Conservation (phyloP, 2,888 invertebrate species). For the Tachina fera region DNA sequence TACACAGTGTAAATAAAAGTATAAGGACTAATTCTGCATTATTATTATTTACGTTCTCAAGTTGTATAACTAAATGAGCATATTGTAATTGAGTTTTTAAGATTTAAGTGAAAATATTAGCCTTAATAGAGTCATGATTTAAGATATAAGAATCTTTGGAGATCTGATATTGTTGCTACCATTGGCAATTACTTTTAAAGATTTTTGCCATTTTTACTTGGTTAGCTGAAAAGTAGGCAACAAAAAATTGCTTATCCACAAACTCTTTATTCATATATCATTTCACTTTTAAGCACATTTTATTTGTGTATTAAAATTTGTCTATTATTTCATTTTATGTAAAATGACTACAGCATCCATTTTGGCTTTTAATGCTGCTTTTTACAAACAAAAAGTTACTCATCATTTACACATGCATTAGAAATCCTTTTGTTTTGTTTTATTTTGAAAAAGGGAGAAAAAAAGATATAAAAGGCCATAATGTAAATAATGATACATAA, state of each 20-base stretch:
- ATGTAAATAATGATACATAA: conserved; percentile 56
- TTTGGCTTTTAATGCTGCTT: conserved; percentile 39
- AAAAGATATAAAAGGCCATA: conserved; percentile 7
- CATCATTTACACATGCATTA: conserved; percentile 54
- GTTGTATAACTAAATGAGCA: no score
- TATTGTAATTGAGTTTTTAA: no score
- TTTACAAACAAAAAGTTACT: neutral
- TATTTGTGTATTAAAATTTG: neutral
- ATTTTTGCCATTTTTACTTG: no score
- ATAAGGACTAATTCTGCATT: no score
- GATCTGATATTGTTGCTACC: no score
- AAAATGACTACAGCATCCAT: conserved; percentile 37
- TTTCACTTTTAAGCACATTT: neutral
- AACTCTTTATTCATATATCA: neutral
- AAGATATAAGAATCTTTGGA: no score
- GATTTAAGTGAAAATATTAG: no score
- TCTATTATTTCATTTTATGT: conserved; percentile 17
- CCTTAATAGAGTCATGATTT: no score
- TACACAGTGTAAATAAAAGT: no score
- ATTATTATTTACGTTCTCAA: no score
- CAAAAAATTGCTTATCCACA: neutral
- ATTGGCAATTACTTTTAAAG: no score
- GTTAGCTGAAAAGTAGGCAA: neutral
- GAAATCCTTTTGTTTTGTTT: conserved; percentile 31
- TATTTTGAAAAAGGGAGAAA: conserved; percentile 23